These are phyloP conservation scores for Mimumesa dahlbomi DNA, from an alignment of 2,888 invertebrate genomes.

Conservation along the genomic window DNA sequence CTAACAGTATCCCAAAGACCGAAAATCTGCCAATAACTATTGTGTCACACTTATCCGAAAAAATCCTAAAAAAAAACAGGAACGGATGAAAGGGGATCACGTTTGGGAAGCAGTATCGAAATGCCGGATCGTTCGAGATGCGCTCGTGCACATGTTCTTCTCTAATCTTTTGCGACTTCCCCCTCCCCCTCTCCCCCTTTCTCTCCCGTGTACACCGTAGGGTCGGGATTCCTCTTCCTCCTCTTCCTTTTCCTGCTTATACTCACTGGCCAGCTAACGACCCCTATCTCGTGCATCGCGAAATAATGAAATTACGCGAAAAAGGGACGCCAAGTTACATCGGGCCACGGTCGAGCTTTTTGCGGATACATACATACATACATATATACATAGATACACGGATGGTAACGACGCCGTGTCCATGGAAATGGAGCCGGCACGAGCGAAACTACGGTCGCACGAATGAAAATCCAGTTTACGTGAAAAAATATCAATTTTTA, in stretches of 20 bases:
- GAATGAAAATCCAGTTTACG: too few species aligned
- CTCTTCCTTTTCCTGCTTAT: conserved; percentile 50
- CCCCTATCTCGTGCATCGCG: conserved; percentile 71
- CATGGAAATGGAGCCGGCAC: conserved; percentile 45
- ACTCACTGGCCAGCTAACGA: conserved; percentile 66
- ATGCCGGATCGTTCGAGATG: conserved; percentile 63
- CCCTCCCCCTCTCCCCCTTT: conserved; percentile 52
- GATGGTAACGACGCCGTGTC: conserved; percentile 48
- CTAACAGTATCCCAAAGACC: too few species aligned
- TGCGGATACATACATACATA: too few species aligned
- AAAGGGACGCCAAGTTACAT: conserved; percentile 51
- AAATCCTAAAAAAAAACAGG: neutral
- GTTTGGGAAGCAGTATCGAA: conserved; percentile 63
- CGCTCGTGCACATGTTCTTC: conserved; percentile 61
- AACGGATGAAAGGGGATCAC: conserved; percentile 51
- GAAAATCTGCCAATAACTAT: too few species aligned
- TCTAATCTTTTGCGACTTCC: conserved; percentile 57
- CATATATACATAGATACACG: conserved; percentile 5
- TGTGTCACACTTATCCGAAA: too few species aligned
- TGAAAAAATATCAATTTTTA: too few species aligned
- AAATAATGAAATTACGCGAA: conserved; percentile 76
- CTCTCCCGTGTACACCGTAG: conserved; percentile 23
- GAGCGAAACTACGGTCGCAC: conserved; percentile 6
- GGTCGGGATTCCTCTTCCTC: conserved; percentile 21
- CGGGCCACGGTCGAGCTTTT: conserved; percentile 26